phyloP scores from a whole-genome alignment of 2,797 vertebrate genomes.

The Dendrocincla tyrannina region DNA sequence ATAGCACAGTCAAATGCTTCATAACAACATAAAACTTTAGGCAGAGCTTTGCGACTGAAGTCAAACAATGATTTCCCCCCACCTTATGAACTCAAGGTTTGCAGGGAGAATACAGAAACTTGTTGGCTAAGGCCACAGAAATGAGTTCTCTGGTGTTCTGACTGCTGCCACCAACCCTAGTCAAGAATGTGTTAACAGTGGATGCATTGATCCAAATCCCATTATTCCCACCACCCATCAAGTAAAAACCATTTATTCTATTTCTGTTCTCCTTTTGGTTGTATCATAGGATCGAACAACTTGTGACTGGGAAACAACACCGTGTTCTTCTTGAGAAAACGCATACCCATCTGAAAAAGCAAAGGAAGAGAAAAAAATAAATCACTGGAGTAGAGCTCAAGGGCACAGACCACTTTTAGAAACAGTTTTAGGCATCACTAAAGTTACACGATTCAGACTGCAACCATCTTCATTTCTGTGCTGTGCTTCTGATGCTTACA shows the following conservation, averaged over 20 bases:
- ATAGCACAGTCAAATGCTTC: constrained; percentile 70
- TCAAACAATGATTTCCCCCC: constrained; percentile 17
- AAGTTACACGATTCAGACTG: background rate
- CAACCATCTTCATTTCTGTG: background rate
- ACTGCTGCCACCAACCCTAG: constrained; percentile 57
- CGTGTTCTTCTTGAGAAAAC: constrained; percentile 98
- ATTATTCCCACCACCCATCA: constrained; percentile 26
- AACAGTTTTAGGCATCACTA: background rate
- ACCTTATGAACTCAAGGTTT: background rate
- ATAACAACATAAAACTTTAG: constrained; percentile 62
- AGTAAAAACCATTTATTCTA: constrained; percentile 77
- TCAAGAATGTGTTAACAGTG: constrained; percentile 61
- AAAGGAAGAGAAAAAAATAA: background rate
- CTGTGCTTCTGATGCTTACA: fast-evolving
- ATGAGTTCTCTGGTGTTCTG: constrained; percentile 70
- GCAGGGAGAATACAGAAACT: constrained; percentile 58
- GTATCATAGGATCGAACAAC: constrained; percentile 97
- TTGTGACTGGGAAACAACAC: constrained; percentile 94
- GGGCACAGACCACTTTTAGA: background rate
- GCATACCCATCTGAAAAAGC: constrained; percentile 91
- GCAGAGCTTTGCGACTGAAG: constrained; percentile 68
- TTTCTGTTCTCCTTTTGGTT: constrained; percentile 86
- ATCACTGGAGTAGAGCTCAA: background rate
- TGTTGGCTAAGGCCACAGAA: constrained; percentile 83
- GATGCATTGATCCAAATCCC: constrained; percentile 45